phyloP scores from a whole-genome alignment of 2,888 invertebrate genomes.

The Lacanobia oleracea region DNA sequence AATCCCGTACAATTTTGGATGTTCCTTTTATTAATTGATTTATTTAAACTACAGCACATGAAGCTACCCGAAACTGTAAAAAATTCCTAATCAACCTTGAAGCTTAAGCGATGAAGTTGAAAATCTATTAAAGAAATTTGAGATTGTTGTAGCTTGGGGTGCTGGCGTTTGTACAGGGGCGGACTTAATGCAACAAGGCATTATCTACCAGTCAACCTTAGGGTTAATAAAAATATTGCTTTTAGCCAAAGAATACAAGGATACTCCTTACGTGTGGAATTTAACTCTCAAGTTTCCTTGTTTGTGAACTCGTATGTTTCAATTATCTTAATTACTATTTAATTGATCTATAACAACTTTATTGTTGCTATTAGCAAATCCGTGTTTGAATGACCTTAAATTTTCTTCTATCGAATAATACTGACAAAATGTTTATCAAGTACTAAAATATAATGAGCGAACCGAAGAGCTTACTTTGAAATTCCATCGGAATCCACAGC shows the following conservation, averaged over 20 bases:
- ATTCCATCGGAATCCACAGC: constrained; percentile 36
- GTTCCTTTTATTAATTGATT: no score
- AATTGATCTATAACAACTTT: constrained; percentile 38
- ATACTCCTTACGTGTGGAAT: background rate
- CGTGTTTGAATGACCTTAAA: constrained; percentile 15
- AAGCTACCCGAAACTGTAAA: no score
- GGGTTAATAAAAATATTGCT: background rate
- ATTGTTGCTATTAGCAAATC: constrained; percentile 32
- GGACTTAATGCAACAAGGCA: no score
- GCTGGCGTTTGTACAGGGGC: no score
- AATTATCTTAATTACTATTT: constrained; percentile 35
- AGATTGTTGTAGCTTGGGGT: no score
- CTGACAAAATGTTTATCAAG: constrained; percentile 4
- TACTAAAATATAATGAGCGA: constrained; percentile 5
- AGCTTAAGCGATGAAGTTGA: no score
- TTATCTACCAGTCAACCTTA: no score
- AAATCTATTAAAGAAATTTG: no score
- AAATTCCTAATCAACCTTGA: no score
- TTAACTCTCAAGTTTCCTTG: constrained; percentile 26
- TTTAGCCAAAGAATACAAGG: background rate
- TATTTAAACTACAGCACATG: no score
- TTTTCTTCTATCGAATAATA: background rate
- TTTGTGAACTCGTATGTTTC: constrained; percentile 18
- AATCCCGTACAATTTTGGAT: background rate
- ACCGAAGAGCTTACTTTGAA: constrained; percentile 23